phyloP scores from a whole-genome alignment of 2,797 vertebrate species.

The Mastacembelus armatus region DNA sequence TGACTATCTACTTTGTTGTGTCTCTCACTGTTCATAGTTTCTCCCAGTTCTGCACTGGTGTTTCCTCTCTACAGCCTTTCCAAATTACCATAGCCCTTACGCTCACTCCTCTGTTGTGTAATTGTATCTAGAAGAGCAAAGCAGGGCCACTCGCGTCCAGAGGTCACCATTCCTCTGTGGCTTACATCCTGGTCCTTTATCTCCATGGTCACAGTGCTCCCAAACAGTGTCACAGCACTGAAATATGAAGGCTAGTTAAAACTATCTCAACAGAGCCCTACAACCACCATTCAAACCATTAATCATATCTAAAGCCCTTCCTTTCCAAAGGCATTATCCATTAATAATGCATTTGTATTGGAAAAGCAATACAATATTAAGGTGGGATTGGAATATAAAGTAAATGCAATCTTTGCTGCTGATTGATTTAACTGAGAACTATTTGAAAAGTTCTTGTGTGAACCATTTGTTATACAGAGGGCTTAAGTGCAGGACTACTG shows the following conservation, averaged over 20 bases:
- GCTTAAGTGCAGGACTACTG: not conserved
- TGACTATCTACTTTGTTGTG: constrained; percentile 58
- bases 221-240: constrained; percentile 51
- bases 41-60: constrained; percentile 25
- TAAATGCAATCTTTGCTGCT: constrained; percentile 48
- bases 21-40: constrained; percentile 35
- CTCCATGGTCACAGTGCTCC: constrained; percentile 76
- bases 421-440: constrained; percentile 45
- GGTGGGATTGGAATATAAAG: constrained; percentile 24
- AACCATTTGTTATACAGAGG: constrained; percentile 39
- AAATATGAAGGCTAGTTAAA: constrained; percentile 49
- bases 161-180: constrained; percentile 72
- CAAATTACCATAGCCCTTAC: constrained; percentile 61
- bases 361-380: constrained; percentile 56
- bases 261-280: constrained; percentile 28
- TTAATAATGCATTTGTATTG: constrained; percentile 66
- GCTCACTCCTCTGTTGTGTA: constrained; percentile 67
- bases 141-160: constrained; percentile 58
- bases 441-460: constrained; percentile 31
- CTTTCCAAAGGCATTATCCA: constrained; percentile 39
- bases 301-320: constrained; percentile 56
- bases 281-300: constrained; percentile 41
- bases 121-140: constrained; percentile 66
- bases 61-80: constrained; percentile 36
- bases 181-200: constrained; percentile 76